Base-by-base conservation (phyloP, 2,113 vertebrate genomes). In the Regulus satrapa region DNA sequence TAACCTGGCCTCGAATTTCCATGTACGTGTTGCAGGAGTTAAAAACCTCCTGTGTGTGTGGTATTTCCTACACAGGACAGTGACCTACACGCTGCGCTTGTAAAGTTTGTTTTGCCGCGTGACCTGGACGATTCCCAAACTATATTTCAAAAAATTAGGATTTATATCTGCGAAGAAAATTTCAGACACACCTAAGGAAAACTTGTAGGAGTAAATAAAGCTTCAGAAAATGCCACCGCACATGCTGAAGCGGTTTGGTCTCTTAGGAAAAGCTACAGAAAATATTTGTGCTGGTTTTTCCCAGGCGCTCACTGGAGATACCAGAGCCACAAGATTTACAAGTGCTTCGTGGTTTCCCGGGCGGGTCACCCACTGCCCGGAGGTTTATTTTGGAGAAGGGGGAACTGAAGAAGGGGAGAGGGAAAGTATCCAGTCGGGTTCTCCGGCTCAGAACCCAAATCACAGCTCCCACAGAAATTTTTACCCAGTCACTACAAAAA, bases 81-180 rank as follows among this genome's bases (percentile, higher is more conserved):
- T 1, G 6, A 41, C 18, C 51, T 38, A 15, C 8, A 45, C 0
- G 2, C 45, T 77, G 5, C 1, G 24, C 11, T 7, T 1, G 7
- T 2, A 18, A 63, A 76, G 32, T 36, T 29, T 51, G 51, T 13
- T 89, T 43, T 59, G 31, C 59, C 67, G 9, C 4, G 12, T 0
- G 3, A 81, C 45, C 72, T 43, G 18, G 6, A 20, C 0, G 0
- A 71, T 43, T 40, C 36, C 9, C 40, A 46, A 85, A 40, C 6
- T 12, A 0, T 3, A 29, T 8, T 52, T 23, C 14, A 46, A 18
- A n/a, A 64, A 40, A 69, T 20, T 2, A 51, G 2, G 10, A 67
- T 49, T 88, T 58, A 3, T 7, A 66, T 52, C 49, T 64, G 7
- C 13, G 6, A 67, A 87, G 24, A 45, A 69, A 43, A 88, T 45